Evolutionary conservation across 2,797 vertebrate genomes (phyloP).

Genomic region (Molossus molossus): DNA sequence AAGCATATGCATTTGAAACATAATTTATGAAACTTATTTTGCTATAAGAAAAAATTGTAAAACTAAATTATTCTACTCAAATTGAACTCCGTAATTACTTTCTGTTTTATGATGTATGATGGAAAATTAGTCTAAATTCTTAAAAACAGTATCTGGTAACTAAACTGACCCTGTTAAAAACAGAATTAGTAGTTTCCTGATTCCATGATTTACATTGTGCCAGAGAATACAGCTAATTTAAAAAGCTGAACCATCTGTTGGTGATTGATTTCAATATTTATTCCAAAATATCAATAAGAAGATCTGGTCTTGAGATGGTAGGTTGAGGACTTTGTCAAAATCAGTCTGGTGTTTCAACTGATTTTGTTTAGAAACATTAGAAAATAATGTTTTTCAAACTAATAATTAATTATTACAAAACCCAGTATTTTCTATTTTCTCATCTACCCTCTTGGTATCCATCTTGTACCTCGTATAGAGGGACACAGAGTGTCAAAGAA

Average conservation of each 20-base stretch:
- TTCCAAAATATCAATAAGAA: neutral
- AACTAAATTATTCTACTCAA: neutral
- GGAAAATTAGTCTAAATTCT: neutral
- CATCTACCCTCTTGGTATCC: neutral
- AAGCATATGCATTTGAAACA: neutral
- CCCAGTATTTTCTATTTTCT: neutral
- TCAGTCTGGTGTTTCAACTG: neutral
- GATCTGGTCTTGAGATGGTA: neutral
- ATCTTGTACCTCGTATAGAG: neutral
- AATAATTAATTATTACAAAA: neutral
- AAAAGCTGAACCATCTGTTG: neutral
- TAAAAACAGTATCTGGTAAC: neutral
- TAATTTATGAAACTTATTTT: neutral
- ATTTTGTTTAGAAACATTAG: neutral
- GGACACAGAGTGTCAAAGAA: neutral
- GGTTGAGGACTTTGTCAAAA: neutral
- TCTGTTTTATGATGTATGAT: constrained; percentile 8
- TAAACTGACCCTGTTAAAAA: neutral
- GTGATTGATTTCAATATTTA: neutral
- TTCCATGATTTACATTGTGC: neutral
- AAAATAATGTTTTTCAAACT: neutral
- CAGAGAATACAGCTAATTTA: neutral
- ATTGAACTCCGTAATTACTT: neutral
- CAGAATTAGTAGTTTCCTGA: neutral
- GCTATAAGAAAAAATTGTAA: neutral